These are phyloP conservation scores for Cololabis saira DNA, from an alignment of 2,113 vertebrate genomes.

Conservation along the genomic window DNA sequence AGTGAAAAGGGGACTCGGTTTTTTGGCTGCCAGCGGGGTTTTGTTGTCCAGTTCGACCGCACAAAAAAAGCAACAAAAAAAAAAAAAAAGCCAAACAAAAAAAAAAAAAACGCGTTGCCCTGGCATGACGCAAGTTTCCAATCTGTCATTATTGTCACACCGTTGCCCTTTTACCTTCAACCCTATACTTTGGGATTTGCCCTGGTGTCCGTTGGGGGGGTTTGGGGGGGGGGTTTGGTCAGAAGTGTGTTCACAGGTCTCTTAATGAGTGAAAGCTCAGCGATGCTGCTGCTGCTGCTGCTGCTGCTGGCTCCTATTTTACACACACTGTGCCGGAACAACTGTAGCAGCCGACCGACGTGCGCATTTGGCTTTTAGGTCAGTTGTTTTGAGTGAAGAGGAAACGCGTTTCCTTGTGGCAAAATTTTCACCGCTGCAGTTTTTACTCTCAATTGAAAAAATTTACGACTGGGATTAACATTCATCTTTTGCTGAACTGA, in stretches of 20 bases:
- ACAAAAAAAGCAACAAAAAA: too few species aligned
- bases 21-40: constrained; percentile 16
- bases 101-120: constrained; percentile 63
- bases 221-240: constrained; percentile 11
- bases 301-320: constrained; percentile 52
- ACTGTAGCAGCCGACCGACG: constrained; percentile 72
- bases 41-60: too few species aligned
- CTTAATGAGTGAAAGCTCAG: constrained; percentile 23
- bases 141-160: constrained; percentile 75
- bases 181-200: constrained; percentile 53
- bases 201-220: constrained; percentile 15
- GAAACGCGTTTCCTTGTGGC: constrained; percentile 47
- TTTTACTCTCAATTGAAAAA: not conserved
- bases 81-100: too few species aligned
- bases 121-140: constrained; percentile 79
- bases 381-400: constrained; percentile 64
- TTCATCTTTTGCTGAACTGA: constrained; percentile 34
- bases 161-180: constrained; percentile 61
- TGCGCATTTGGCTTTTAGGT: constrained; percentile 77
- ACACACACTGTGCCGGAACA: constrained; percentile 64
- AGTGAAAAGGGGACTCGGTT: constrained; percentile 41
- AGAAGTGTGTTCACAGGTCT: constrained; percentile 56
- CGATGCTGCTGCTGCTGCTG: constrained; percentile 57
- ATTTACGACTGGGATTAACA: not conserved
- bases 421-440: not conserved